phyloP scores from a whole-genome alignment of 2,113 vertebrate genomes.

The Myotis yumanensis region DNA sequence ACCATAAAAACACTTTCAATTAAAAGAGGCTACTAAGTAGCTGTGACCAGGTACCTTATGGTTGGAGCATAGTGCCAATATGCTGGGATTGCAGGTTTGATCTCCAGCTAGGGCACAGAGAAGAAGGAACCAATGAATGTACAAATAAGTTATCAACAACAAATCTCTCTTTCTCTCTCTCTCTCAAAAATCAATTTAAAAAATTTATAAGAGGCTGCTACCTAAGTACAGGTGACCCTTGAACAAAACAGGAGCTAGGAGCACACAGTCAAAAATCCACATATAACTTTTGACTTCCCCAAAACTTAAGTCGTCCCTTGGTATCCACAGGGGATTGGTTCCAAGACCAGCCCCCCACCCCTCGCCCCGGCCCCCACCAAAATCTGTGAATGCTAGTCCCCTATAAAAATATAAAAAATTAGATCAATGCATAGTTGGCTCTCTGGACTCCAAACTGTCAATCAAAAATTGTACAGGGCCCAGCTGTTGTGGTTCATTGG shows the following conservation, averaged over 20 bases:
- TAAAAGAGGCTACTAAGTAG: neutral
- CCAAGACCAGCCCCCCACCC: neutral
- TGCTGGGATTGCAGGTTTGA: neutral
- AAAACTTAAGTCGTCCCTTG: neutral
- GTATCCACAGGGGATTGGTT: neutral
- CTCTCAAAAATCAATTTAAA: neutral
- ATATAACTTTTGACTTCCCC: neutral
- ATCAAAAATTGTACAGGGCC: neutral
- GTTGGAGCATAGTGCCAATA: neutral
- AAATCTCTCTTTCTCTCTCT: neutral
- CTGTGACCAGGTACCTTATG: neutral
- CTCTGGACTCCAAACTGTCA: neutral
- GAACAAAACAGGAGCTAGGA: neutral
- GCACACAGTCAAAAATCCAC: neutral
- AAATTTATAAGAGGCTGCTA: neutral
- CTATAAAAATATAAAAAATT: neutral
- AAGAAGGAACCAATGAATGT: neutral
- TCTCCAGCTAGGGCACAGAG: neutral
- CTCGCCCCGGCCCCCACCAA: neutral
- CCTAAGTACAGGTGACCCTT: neutral
- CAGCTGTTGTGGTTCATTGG: too few relatives aligned
- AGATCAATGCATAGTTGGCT: neutral
- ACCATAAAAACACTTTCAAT: conserved; percentile 36
- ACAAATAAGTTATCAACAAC: neutral
- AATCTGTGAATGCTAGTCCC: neutral